Conservation (phyloP, 2,888 invertebrate genomes). For the Tolmerus cingulatus region DNA sequence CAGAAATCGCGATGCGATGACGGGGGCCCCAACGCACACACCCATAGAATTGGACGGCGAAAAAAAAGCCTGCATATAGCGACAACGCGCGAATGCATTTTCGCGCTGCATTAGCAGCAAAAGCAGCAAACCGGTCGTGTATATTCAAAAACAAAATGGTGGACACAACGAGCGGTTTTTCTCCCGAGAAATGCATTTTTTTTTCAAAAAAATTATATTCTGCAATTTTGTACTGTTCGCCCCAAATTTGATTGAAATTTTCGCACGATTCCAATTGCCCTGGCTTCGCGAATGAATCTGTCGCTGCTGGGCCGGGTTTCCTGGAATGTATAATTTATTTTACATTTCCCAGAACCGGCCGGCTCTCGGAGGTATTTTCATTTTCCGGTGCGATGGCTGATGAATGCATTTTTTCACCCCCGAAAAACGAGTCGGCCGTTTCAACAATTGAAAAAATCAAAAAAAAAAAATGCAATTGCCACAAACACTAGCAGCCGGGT, state of each 20-base stretch:
- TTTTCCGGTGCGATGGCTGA: background rate
- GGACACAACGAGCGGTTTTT: constrained; percentile 25
- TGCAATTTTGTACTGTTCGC: background rate
- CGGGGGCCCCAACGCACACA: background rate
- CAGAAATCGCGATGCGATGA: constrained; percentile 12
- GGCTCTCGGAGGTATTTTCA: background rate
- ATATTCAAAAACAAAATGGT: constrained; percentile 46
- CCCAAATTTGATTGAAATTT: background rate
- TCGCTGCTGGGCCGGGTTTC: background rate
- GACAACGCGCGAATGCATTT: constrained; percentile 43
- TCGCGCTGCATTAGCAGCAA: constrained; percentile 45
- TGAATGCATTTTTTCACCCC: background rate
- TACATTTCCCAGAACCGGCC: constrained; percentile 12
- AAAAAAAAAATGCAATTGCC: background rate
- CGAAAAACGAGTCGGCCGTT: background rate
- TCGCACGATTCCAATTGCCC: background rate
- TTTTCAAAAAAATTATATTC: background rate
- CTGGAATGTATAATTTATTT: background rate
- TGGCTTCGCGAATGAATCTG: background rate
- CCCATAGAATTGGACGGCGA: background rate
- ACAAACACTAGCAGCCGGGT: background rate
- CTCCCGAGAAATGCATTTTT: background rate
- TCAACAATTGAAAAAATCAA: background rate
- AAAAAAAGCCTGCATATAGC: constrained; percentile 3
- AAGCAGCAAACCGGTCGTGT: constrained; percentile 29